These are phyloP conservation scores for Alfaro cultratus DNA, from an alignment of 2,797 vertebrate species.

Conservation along the genomic window DNA sequence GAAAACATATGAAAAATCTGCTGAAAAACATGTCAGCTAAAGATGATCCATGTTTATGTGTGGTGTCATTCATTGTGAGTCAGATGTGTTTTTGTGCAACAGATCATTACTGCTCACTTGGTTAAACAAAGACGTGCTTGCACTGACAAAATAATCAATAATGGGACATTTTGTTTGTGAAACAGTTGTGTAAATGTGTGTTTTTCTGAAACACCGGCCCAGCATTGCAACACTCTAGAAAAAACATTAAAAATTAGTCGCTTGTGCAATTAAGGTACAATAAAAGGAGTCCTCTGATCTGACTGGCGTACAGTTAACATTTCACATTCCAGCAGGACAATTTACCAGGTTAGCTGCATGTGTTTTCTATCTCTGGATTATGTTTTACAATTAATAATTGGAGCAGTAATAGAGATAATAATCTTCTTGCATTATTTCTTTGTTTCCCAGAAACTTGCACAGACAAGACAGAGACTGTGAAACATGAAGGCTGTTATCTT, in stretches of 20 bases:
- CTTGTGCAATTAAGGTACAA: background rate
- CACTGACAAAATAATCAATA: background rate
- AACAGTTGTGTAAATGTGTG: background rate
- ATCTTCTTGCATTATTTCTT: background rate
- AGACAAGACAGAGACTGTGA: background rate
- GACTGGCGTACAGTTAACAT: background rate
- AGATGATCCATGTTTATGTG: background rate
- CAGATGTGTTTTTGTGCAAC: background rate
- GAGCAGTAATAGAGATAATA: background rate
- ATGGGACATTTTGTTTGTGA: background rate
- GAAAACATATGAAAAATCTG: background rate
- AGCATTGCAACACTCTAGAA: background rate
- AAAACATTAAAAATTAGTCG: background rate
- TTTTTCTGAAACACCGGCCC: background rate
- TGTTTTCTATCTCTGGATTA: background rate
- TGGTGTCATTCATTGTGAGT: background rate
- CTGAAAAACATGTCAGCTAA: background rate
- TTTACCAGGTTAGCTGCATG: background rate
- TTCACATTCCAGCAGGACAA: background rate
- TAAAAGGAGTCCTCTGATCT: background rate
- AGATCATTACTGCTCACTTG: background rate
- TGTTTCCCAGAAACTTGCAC: background rate
- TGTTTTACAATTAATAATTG: background rate
- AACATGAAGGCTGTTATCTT: conserved; percentile 55
- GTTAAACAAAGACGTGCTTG: background rate